Evolutionary conservation across 2,888 invertebrate species (phyloP), one percentile per base, ranked within the genome.

Genomic region (Macropis europaea): DNA sequence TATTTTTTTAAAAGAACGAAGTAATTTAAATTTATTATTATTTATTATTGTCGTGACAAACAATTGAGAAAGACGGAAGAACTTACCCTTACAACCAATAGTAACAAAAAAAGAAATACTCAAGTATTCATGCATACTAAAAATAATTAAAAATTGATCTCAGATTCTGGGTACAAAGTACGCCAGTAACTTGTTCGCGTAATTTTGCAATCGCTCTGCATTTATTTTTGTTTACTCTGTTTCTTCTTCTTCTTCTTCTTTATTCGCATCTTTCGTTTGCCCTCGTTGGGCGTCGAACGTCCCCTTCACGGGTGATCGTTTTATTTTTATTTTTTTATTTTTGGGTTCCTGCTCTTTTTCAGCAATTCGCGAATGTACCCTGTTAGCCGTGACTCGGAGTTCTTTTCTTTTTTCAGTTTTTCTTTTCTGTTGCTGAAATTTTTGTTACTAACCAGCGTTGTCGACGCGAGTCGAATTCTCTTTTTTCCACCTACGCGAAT

Each of bases 361-460:
- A 19, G 17, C n/a, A 13, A 6, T 22, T 3, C 47, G 52, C 38
- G 28, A 56, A 34, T 30, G 50, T 45, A 34, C 38, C 62, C 62
- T 52, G 52, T 59, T 38, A 59, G 17, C 30, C 42, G 42, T 45
- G 43, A 40, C 11, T 22, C 42, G n/a, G 9, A 15, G 15, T 54
- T 59, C 15, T 13, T 54, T 6, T 42, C 54, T 40, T 40, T 38
- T 38, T 17, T 50, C 6, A 13, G 15, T 38, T 34, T 48, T 24
- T 17, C 22, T 38, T 67, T 26, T 40, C 28, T 47, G 42, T 70
- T 59, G 62, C 62, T 72, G 52, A 57, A 40, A 42, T 52, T 53
- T 57, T 50, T 42, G 34, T 24, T 7, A 72, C 72, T 72, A 69
- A 70, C 54, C 28, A 47, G 6, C 32, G 38, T 60, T 38, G 43